Evolutionary conservation across 1,140 invertebrate species (phyloP).

Genomic region (Macrobrachium rosenbergii): DNA sequence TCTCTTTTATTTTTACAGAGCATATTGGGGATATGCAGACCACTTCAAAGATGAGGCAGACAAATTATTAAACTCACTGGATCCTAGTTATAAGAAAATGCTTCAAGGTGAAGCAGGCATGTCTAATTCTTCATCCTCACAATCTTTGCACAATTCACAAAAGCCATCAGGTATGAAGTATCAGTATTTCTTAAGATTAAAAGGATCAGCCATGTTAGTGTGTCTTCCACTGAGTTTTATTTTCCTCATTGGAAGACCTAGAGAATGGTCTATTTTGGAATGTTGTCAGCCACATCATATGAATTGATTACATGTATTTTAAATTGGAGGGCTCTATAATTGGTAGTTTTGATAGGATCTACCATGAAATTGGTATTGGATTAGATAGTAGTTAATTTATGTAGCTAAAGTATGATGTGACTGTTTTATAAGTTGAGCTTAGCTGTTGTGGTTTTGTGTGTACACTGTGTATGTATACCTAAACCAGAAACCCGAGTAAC

Average conservation of each 20-base stretch:
- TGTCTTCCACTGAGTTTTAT: background rate
- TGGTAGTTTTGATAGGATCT: too few relatives aligned
- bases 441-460: conserved; percentile 5
- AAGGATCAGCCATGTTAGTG: background rate
- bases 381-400: too few relatives aligned
- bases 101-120: conserved; percentile 77
- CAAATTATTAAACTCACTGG: conserved; percentile 84
- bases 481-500: background rate
- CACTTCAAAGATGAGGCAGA: conserved; percentile 94
- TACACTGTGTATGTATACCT: background rate
- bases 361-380: too few relatives aligned
- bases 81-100: conserved; percentile 86
- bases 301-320: background rate
- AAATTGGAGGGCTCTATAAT: too few relatives aligned
- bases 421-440: conserved; percentile 4
- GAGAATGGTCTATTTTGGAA: background rate
- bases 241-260: background rate
- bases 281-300: background rate
- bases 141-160: conserved; percentile 52
- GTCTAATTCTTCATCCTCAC: conserved; percentile 67
- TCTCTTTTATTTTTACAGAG: conserved; percentile 73
- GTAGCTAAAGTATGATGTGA: conserved; percentile 5
- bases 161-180: conserved; percentile 43
- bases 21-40: conserved; percentile 90
- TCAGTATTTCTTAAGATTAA: background rate